phyloP scores from a whole-genome alignment of 1,140 invertebrate genomes.

The Eumeta japonica region DNA sequence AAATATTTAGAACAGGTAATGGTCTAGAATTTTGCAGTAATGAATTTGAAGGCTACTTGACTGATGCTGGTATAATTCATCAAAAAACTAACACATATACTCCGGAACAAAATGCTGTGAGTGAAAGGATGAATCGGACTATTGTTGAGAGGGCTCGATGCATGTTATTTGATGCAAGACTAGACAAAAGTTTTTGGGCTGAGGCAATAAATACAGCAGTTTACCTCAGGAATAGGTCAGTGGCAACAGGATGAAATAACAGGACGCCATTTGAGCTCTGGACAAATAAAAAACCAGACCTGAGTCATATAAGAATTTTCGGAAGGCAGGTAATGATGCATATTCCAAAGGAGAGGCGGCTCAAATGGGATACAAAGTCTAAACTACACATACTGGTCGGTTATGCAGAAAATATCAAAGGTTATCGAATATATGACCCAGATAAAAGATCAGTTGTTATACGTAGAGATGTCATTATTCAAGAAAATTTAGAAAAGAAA shows the following conservation, averaged over 20 bases:
- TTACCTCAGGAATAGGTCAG: constrained; percentile 24
- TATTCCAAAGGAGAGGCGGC: too few relatives aligned
- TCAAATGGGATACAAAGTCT: too few relatives aligned
- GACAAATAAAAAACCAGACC: constrained; percentile 10
- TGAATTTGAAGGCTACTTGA: too few relatives aligned
- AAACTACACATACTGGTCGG: too few relatives aligned
- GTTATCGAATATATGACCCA: too few relatives aligned
- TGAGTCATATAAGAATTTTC: constrained; percentile 5
- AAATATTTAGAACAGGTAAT: constrained; percentile 41
- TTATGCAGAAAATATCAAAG: too few relatives aligned
- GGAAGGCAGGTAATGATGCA: too few relatives aligned
- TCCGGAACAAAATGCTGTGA: constrained; percentile 42
- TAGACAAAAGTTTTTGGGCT: constrained; percentile 18
- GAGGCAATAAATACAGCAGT: constrained; percentile 16
- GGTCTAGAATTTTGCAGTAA: constrained; percentile 30
- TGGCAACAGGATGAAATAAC: constrained; percentile 13
- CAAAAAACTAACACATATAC: constrained; percentile 30
- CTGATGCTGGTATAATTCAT: constrained; percentile 21
- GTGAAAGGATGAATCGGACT: constrained; percentile 9
- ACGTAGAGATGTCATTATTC: too few relatives aligned
- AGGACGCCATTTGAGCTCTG: constrained; percentile 28
- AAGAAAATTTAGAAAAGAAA: too few relatives aligned
- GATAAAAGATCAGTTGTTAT: too few relatives aligned
- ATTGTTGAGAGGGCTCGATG: constrained; percentile 30
- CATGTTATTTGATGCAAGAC: too few relatives aligned